Evolutionary conservation across 2,888 invertebrate species (phyloP).

Genomic region (Caenorhabditis parvicauda): DNA sequence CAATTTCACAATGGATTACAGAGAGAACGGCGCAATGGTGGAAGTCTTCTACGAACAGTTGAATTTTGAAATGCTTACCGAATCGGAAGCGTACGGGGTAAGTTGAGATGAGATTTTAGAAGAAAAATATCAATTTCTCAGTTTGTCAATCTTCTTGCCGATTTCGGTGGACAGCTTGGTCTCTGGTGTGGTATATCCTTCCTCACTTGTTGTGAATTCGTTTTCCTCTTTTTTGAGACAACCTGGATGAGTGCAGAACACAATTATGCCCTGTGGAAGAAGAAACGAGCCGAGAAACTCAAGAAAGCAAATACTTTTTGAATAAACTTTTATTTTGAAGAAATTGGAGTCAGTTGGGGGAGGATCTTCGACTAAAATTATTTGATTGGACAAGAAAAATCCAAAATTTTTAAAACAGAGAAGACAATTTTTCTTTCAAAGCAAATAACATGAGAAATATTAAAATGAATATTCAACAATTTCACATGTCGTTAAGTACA

Average conservation of each 20-base stretch:
- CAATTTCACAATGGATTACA: conserved; percentile 20
- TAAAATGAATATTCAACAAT: too few relatives aligned
- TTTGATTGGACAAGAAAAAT: too few relatives aligned
- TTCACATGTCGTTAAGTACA: too few relatives aligned
- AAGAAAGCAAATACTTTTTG: conserved; percentile 11
- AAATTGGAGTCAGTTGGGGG: too few relatives aligned
- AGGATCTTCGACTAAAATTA: too few relatives aligned
- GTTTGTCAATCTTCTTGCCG: conserved; percentile 59
- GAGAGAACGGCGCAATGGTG: conserved; percentile 61
- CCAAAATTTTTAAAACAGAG: too few relatives aligned
- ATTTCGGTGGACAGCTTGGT: conserved; percentile 60
- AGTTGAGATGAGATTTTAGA: conserved; percentile 4
- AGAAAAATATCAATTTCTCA: conserved; percentile 17
- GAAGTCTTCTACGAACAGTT: conserved; percentile 62
- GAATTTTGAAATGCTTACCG: conserved; percentile 60
- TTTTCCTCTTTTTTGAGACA: conserved; percentile 49
- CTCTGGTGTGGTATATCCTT: conserved; percentile 58
- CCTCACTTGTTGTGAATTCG: conserved; percentile 56
- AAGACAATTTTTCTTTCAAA: too few relatives aligned
- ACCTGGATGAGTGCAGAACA: conserved; percentile 56
- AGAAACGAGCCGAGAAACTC: conserved; percentile 49
- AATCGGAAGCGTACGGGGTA: conserved; percentile 60
- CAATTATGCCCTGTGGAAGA: conserved; percentile 45
- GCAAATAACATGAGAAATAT: too few relatives aligned
- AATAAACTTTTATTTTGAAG: too few relatives aligned